These are phyloP conservation scores for Diachasma alloeum DNA, from an alignment of 1,140 invertebrate genomes.

Conservation along the genomic window DNA sequence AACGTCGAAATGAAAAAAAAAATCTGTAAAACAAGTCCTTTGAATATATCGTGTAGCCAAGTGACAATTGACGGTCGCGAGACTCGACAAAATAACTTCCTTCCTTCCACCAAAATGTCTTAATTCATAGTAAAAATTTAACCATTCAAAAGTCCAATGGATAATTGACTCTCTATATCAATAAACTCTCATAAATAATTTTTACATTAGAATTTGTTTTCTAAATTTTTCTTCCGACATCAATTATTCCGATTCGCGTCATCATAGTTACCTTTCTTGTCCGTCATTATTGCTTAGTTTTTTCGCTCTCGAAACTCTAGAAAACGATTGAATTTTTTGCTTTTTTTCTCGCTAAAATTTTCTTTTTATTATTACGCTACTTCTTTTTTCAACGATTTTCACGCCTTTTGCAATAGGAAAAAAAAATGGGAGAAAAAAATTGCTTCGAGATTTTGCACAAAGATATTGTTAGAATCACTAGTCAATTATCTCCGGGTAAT, in stretches of 20 bases:
- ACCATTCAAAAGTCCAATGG: not conserved
- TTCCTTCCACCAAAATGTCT: not conserved
- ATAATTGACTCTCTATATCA: not conserved
- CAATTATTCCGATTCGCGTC: slow-evolving; percentile 30
- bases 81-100: slow-evolving; percentile 24
- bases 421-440: not conserved
- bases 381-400: not conserved
- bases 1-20: not conserved
- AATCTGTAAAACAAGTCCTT: not conserved
- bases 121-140: not conserved
- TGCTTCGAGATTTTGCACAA: too few species aligned
- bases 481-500: not conserved
- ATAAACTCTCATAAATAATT: not conserved
- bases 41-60: slow-evolving; percentile 4
- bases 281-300: slow-evolving; percentile 59
- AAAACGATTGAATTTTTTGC: slow-evolving; percentile 10
- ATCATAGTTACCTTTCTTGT: slow-evolving; percentile 66
- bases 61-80: slow-evolving; percentile 2
- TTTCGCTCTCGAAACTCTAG: slow-evolving; percentile 9
- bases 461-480: not conserved
- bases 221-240: not conserved
- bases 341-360: not conserved
- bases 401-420: not conserved
- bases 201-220: not conserved
- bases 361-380: not conserved